Evolutionary conservation across 2,113 vertebrate genomes (phyloP).

Genomic region (Noctilio leporinus): DNA sequence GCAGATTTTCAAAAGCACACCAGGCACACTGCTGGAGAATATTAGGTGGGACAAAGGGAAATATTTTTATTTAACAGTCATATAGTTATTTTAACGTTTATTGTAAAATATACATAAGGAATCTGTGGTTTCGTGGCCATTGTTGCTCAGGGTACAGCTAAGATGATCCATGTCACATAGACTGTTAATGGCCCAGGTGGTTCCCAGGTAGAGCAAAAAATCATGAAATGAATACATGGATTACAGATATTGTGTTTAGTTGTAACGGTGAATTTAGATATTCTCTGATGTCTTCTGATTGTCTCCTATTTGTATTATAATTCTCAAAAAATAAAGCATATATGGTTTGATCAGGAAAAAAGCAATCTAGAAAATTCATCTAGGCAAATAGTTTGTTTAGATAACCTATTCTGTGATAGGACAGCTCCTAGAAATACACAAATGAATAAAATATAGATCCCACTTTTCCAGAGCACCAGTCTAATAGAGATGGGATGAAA

Average conservation of each 20-base stretch:
- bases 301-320: neutral
- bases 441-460: neutral
- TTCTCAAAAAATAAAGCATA: neutral
- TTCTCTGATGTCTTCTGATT: neutral
- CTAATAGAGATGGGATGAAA: neutral
- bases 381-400: neutral
- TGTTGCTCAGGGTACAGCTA: neutral
- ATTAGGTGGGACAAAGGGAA: neutral
- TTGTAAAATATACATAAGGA: neutral
- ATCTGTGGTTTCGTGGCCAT: neutral
- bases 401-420: neutral
- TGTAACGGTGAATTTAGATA: conserved; percentile 7
- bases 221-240: neutral
- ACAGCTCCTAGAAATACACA: neutral
- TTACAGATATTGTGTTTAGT: neutral
- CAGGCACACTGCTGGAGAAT: neutral
- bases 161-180: neutral
- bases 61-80: neutral
- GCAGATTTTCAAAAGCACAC: neutral
- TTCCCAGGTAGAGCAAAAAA: neutral
- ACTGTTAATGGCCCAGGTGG: neutral
- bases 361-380: neutral
- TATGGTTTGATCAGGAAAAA: neutral
- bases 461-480: neutral
- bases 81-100: neutral